A percentile compares a stretch with the other conserved stretches of the same genome.
Evolutionary conservation across 2,797 vertebrate genomes (phyloP).

Genomic region (Falco concolor): DNA sequence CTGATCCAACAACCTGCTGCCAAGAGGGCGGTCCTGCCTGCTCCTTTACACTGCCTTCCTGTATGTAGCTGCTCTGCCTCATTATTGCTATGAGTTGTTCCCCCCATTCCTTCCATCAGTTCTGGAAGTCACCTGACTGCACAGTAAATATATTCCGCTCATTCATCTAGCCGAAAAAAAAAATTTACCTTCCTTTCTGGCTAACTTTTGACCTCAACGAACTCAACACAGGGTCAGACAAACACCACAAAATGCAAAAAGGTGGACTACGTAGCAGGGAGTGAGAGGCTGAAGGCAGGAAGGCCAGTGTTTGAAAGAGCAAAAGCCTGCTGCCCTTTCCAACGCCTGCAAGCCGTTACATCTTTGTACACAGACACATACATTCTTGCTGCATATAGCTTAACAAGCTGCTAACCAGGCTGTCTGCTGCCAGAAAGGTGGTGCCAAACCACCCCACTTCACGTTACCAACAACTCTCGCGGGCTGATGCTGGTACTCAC

Average conservation of each 20-base stretch:
- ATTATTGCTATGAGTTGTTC: not conserved
- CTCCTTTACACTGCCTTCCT: not conserved
- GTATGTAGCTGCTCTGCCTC: not conserved
- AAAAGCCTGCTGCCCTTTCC: not conserved
- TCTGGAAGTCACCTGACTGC: not conserved
- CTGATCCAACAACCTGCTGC: not conserved
- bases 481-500: not conserved
- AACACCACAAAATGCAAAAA: not conserved
- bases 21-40: not conserved
- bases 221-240: not conserved
- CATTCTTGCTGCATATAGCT: not conserved
- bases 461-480: not conserved
- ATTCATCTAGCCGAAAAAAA: not conserved
- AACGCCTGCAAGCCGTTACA: not conserved
- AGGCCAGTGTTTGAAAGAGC: not conserved
- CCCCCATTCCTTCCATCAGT: not conserved
- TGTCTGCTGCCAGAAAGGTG: not conserved
- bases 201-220: not conserved
- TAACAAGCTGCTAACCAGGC: not conserved
- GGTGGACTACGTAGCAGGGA: not conserved
- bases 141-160: not conserved
- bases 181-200: not conserved
- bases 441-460: not conserved
- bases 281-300: not conserved
- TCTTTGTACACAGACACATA: not conserved